These are phyloP conservation scores for Ceyx erithaca DNA, from an alignment of 2,797 vertebrate species.

Conservation along the genomic window DNA sequence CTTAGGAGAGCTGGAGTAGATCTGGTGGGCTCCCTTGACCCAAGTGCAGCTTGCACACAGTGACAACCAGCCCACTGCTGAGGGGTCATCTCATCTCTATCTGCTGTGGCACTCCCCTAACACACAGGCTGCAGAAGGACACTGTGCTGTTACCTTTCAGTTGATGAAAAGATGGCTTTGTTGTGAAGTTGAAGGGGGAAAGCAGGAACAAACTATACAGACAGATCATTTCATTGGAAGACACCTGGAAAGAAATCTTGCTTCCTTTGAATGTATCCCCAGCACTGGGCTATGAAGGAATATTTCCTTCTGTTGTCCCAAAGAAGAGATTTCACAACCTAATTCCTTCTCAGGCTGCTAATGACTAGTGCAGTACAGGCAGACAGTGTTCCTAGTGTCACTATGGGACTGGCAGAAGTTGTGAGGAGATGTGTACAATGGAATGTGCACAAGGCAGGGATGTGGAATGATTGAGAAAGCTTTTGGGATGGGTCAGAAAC, in stretches of 20 bases:
- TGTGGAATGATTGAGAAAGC: neutral
- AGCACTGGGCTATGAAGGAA: neutral
- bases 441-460: neutral
- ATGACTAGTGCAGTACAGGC: neutral
- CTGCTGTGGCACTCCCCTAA: neutral
- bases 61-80: neutral
- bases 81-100: neutral
- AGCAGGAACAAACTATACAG: neutral
- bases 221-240: neutral
- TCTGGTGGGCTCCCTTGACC: neutral
- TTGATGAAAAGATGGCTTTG: neutral
- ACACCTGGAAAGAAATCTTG: neutral
- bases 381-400: neutral
- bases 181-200: neutral
- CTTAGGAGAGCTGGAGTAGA: neutral
- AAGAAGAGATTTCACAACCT: neutral
- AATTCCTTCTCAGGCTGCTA: neutral
- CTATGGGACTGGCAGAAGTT: neutral
- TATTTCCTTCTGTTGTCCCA: neutral
- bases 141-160: neutral
- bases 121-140: neutral
- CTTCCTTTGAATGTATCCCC: neutral
- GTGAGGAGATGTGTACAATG: neutral
- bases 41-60: neutral
- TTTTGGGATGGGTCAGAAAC: neutral